Percentiles rank a stretch among this genome's conserved stretches.
These are phyloP conservation scores for Pseudobourletiella spinata DNA, from an alignment of 1,140 invertebrate genomes.

Conservation along the genomic window DNA sequence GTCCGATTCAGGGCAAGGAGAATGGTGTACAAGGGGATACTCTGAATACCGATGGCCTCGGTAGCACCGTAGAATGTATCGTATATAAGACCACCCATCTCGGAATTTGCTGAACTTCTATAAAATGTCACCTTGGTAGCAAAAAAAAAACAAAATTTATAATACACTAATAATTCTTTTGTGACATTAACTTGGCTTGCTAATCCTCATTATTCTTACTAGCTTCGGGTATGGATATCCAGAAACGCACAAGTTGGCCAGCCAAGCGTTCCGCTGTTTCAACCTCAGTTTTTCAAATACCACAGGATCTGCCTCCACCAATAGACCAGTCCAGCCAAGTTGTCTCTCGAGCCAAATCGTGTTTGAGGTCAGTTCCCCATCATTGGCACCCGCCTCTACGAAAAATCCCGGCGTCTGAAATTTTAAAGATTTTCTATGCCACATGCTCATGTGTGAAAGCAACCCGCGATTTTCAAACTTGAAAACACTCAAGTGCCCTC, in stretches of 20 bases:
- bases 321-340: constrained; percentile 38
- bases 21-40: constrained; percentile 46
- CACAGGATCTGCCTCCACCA: constrained; percentile 39
- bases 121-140: not conserved
- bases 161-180: not conserved
- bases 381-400: constrained; percentile 39
- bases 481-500: not conserved
- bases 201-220: not conserved
- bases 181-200: too few species aligned
- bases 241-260: constrained; percentile 36
- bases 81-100: not conserved
- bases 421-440: too few species aligned
- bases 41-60: constrained; percentile 45
- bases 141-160: not conserved
- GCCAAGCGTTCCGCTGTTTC: constrained; percentile 38
- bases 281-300: constrained; percentile 32
- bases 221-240: constrained; percentile 25
- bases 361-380: constrained; percentile 40
- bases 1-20: constrained; percentile 41
- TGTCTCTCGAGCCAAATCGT: constrained; percentile 37
- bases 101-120: not conserved
- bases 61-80: not conserved
- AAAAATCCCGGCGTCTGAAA: constrained; percentile 37
- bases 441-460: too few species aligned
- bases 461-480: too few species aligned